Percentiles rank a stretch among this genome's conserved stretches.
These are phyloP conservation scores for Sclerodermus sp. DNA, from an alignment of 2,888 invertebrate genomes.

Conservation along the genomic window DNA sequence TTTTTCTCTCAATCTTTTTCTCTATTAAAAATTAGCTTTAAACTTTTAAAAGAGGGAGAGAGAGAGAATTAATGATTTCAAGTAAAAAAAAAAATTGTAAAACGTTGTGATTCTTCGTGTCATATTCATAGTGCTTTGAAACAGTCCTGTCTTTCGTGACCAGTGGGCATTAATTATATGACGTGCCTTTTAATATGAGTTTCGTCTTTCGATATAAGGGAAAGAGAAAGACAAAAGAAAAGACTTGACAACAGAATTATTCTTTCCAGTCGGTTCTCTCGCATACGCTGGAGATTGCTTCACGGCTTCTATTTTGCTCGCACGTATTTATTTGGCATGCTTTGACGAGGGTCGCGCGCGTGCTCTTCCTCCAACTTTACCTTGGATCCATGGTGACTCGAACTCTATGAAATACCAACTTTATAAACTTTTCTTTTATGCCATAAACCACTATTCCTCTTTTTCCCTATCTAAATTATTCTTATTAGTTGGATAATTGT, in stretches of 20 bases:
- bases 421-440: neutral
- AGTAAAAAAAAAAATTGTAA: neutral
- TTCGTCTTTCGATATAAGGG: conserved; percentile 17
- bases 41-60: no score
- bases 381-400: conserved; percentile 21
- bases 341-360: conserved; percentile 26
- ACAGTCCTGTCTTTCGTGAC: conserved; percentile 30
- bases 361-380: conserved; percentile 8
- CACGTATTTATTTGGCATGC: conserved; percentile 29
- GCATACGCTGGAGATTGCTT: conserved; percentile 5
- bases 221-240: conserved; percentile 20
- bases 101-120: neutral
- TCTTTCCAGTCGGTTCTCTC: conserved; percentile 16
- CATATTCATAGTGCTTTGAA: no score
- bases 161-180: conserved; percentile 32
- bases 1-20: no score
- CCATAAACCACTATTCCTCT: neutral
- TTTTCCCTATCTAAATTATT: neutral
- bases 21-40: no score
- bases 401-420: conserved; percentile 25
- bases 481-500: no score
- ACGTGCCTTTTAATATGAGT: conserved; percentile 32
- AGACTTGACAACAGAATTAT: conserved; percentile 23
- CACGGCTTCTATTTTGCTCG: conserved; percentile 24
- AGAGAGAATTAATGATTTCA: conserved; percentile 1